Percentiles rank a stretch among this genome's conserved stretches.
Conservation (phyloP, 2,797 vertebrate genomes). For the Peromyscus aztecus region DNA sequence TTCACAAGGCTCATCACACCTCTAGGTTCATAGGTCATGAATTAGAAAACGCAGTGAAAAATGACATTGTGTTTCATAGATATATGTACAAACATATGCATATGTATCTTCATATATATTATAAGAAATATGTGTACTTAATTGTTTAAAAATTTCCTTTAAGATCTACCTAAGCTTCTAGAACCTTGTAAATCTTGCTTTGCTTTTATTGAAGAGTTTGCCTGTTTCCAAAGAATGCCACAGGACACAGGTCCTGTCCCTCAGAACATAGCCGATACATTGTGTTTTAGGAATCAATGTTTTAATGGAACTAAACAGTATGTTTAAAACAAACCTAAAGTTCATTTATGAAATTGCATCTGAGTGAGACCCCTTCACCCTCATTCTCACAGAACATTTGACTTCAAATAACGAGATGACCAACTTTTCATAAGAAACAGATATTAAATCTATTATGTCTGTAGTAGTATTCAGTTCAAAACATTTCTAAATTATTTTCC, state of each 20-base stretch:
- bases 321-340: not conserved
- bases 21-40: not conserved
- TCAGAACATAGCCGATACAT: not conserved
- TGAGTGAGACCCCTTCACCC: not conserved
- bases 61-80: not conserved
- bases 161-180: not conserved
- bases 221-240: not conserved
- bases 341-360: not conserved
- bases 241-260: not conserved
- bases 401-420: not conserved
- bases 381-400: not conserved
- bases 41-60: conserved; percentile 27
- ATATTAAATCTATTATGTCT: not conserved
- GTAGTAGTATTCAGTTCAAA: conserved; percentile 23
- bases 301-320: conserved; percentile 21
- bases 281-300: not conserved
- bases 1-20: not conserved
- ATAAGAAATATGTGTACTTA: not conserved
- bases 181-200: conserved; percentile 12
- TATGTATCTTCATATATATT: not conserved
- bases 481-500: not conserved
- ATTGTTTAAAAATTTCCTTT: not conserved
- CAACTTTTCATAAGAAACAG: not conserved
- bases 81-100: not conserved
- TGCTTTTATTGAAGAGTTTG: not conserved